These are phyloP conservation scores for Drosophila gaucha DNA, from an alignment of 2,888 invertebrate species.

Conservation along the genomic window DNA sequence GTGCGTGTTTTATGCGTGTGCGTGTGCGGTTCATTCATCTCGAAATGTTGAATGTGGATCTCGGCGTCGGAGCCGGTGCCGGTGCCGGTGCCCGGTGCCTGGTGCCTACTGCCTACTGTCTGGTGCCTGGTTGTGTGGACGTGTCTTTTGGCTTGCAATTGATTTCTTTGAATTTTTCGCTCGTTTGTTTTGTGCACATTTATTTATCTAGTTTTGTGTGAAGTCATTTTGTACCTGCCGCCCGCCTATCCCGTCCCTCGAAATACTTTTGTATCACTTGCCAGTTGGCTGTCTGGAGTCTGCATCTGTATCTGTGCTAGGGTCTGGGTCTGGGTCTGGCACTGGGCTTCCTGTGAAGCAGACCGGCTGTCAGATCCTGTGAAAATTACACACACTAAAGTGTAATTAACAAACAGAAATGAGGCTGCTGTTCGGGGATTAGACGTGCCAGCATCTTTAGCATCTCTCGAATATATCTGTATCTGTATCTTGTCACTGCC, in stretches of 20 bases:
- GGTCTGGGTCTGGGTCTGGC: background rate
- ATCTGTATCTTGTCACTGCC: slow-evolving; percentile 47
- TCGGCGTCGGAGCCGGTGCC: background rate
- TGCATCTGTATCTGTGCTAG: background rate
- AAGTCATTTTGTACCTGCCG: slow-evolving; percentile 78
- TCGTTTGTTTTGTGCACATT: slow-evolving; percentile 68
- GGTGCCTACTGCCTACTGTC: background rate
- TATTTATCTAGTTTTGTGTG: slow-evolving; percentile 74
- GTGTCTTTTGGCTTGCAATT: slow-evolving; percentile 76
- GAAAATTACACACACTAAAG: slow-evolving; percentile 78
- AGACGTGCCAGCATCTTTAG: slow-evolving; percentile 60
- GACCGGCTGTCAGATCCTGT: slow-evolving; percentile 69
- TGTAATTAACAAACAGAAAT: slow-evolving; percentile 80
- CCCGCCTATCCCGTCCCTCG: slow-evolving; percentile 33
- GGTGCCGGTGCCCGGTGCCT: no score
- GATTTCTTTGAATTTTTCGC: slow-evolving; percentile 77
- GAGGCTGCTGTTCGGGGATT: slow-evolving; percentile 75
- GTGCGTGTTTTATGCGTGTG: slow-evolving; percentile 70
- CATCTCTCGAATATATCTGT: slow-evolving; percentile 23
- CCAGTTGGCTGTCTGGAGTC: slow-evolving; percentile 17
- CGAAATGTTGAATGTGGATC: slow-evolving; percentile 31
- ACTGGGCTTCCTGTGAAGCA: slow-evolving; percentile 68
- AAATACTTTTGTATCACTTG: slow-evolving; percentile 53
- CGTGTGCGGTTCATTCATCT: slow-evolving; percentile 70
- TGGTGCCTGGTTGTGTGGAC: slow-evolving; percentile 32